These are phyloP conservation scores for Pituophis catenifer DNA, from an alignment of 2,113 vertebrate genomes.

Conservation along the genomic window DNA sequence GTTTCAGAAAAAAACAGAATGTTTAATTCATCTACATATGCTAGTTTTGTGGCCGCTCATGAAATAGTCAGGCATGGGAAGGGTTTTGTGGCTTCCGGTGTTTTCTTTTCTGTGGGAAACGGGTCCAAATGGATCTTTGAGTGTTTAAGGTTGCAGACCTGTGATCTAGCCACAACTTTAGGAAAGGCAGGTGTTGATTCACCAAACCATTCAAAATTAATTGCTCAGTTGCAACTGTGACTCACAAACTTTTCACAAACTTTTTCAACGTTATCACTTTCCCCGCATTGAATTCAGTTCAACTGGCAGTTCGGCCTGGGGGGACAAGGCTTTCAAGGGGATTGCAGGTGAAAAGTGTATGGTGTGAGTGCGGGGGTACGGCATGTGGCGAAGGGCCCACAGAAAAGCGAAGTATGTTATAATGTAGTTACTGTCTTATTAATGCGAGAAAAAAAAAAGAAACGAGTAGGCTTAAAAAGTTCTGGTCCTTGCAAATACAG, in stretches of 20 bases:
- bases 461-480: background rate
- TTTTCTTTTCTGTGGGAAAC: no score
- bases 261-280: background rate
- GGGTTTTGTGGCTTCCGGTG: no score
- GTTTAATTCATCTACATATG: no score
- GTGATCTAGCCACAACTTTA: background rate
- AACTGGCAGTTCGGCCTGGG: no score
- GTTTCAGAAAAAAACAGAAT: no score
- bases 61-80: no score
- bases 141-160: no score
- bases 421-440: background rate
- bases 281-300: background rate
- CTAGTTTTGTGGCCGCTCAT: no score
- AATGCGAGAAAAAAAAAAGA: background rate
- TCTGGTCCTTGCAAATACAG: background rate
- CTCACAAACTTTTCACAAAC: no score
- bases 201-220: background rate
- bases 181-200: background rate
- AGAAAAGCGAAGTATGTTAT: background rate
- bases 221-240: background rate
- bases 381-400: background rate
- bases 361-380: fast-evolving
- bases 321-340: background rate
- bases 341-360: background rate
- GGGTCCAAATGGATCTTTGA: no score